Evolutionary conservation across 2,797 vertebrate species (phyloP), one percentile per base, ranked within the genome.

Genomic region (Rhynchotus rufescens): DNA sequence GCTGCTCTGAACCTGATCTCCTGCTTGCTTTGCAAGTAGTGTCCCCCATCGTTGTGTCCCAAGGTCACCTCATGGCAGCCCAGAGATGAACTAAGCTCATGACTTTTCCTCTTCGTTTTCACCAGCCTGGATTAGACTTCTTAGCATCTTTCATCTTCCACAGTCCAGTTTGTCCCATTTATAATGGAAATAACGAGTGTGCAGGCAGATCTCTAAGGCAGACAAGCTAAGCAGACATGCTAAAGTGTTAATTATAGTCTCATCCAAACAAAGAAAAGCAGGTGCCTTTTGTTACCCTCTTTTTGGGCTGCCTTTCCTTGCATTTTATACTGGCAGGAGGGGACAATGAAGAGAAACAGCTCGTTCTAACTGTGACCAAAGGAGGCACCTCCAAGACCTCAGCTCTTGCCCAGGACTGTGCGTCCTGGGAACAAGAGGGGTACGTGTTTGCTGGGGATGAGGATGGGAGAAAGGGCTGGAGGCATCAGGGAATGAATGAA

Each of bases 401-500:
- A 84, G 71, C 23, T 49, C 47, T 79, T 60, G 72, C 32, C 32
- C 69, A 78, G 51, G 57, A 49, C 56, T 45, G 8, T 38, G 47
- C 22, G 68, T 60, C 34, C 30, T 36, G 30, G 15, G n/a, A n/a
- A 32, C 44, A n/a, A 47, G 19, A 36, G 6, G 13, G 12, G 1
- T 3, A 49, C 1, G 15, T 6, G 16, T 21, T 6, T 30, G 22
- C 4, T 36, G 66, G 38, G 49, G 51, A 52, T 1, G 0, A 1
- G 21, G 26, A 72, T 54, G 45, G 11, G 38, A 81, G 42, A 92
- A 80, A 77, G 71, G 17, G 64, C 64, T 93, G 90, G 79, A 2
- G 13, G 75, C 80, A 75, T 51, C 66, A 44, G 4, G 61, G 78
- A 95, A 81, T 72, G 80, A 87, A 94, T 81, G 83, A 81, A 84